Evolutionary conservation across 2,797 vertebrate genomes (phyloP), one percentile per base, ranked within the genome.

Genomic region (Diplodus sargus): DNA sequence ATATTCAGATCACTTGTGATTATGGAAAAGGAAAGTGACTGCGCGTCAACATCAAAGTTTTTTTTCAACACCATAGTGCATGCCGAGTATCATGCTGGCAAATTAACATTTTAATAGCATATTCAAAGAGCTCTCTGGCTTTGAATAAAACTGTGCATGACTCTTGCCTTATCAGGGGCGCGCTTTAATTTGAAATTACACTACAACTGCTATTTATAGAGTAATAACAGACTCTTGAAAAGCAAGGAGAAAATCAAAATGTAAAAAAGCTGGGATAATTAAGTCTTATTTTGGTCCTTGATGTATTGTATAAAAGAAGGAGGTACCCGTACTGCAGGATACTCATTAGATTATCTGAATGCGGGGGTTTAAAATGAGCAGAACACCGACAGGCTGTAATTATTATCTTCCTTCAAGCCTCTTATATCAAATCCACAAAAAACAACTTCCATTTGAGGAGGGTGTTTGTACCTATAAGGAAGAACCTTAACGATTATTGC

Each of bases 51-150:
- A 66, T 72, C 49, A 71, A 60, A 5, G 66, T 74, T 74, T 54
- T 61, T 61, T 10, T 52, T 39, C 48, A 69, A 42, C 51, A 72
- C 54, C 59, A 56, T 20, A 57, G 75, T 58, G 47, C 16, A 43
- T n/a, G 8, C 13, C 6, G 53, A 13, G 39, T 58, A 59, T n/a
- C 52, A 28, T 43, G 14, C 12, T 58, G 57, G 28, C 5, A 71
- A 75, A 88, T 89, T 64, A 66, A 54, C 76, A 82, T 81, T 62
- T 83, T 59, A 81, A 83, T 63, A n/a, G 47, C 53, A 30, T 51
- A 22, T 52, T 60, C 5, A 52, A 66, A 43, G 22, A 75, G 45
- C 11, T 64, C 25, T 65, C 12, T 53, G 48, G 0, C 17, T 68
- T 56, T 78, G 18, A 72, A 67, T 56, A 8, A 14, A 66, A 54